A percentile compares a stretch with the other conserved stretches of the same genome.
phyloP scores from a whole-genome alignment of 2,113 vertebrate species.

The Vireo altiloquus region DNA sequence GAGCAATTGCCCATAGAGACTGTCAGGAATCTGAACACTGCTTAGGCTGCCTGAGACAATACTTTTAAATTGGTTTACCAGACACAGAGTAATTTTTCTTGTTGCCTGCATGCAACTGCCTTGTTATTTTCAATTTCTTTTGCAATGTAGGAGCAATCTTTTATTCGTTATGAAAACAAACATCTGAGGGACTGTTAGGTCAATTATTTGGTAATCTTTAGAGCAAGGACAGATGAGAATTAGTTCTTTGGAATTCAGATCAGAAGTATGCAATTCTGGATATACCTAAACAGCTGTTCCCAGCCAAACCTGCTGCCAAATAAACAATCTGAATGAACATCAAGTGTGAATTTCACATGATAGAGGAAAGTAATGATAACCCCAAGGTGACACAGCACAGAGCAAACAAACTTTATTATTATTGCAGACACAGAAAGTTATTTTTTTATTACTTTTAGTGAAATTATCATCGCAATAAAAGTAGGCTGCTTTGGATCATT shows the following conservation, averaged over 20 bases:
- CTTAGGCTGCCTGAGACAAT: neutral
- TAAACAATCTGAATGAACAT: neutral
- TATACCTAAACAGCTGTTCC: neutral
- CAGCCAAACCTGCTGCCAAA: neutral
- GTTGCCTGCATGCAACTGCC: neutral
- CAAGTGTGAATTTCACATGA: neutral
- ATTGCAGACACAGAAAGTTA: neutral
- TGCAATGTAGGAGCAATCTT: neutral
- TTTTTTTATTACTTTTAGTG: neutral
- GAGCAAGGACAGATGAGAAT: neutral
- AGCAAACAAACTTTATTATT: neutral
- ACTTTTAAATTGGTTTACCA: neutral
- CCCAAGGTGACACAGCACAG: neutral
- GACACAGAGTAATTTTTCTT: neutral
- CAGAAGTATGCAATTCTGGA: neutral
- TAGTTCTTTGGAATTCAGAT: neutral
- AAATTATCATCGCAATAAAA: neutral
- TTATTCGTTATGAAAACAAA: neutral
- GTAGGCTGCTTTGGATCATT: neutral
- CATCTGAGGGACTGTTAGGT: neutral
- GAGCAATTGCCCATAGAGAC: neutral
- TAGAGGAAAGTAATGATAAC: neutral
- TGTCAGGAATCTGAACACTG: neutral
- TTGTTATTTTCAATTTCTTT: neutral
- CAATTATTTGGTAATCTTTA: neutral